A percentile compares a stretch with the other conserved stretches of the same genome.
These are phyloP conservation scores for Carollia perspicillata DNA, from an alignment of 2,113 vertebrate species.

Conservation along the genomic window DNA sequence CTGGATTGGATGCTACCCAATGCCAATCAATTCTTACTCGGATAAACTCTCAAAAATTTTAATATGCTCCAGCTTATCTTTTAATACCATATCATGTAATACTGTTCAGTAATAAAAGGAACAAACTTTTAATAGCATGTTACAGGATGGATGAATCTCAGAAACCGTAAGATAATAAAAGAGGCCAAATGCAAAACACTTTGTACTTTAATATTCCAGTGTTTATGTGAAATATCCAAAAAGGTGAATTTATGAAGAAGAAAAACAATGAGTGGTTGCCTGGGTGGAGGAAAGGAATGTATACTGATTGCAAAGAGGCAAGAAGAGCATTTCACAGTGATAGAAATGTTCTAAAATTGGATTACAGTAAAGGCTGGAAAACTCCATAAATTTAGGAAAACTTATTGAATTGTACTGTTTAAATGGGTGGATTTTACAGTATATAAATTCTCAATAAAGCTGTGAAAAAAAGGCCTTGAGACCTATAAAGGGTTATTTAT, in stretches of 20 bases:
- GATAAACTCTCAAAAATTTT: neutral
- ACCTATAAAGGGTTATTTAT: neutral
- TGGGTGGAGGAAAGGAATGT: neutral
- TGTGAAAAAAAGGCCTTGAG: neutral
- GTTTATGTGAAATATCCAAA: neutral
- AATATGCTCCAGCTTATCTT: neutral
- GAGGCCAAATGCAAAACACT: neutral
- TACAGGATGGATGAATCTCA: neutral
- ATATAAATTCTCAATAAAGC: neutral
- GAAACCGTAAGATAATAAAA: neutral
- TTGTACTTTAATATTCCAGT: neutral
- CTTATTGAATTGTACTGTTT: neutral
- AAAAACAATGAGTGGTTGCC: neutral
- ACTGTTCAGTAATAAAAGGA: neutral
- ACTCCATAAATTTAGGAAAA: neutral
- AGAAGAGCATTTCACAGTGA: neutral
- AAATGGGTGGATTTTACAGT: neutral
- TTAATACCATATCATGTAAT: neutral
- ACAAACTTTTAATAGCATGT: neutral
- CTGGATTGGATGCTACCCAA: neutral
- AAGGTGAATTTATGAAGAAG: neutral
- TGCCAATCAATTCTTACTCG: neutral
- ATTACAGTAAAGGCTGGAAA: neutral
- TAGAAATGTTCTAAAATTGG: neutral
- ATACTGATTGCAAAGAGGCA: neutral